These are phyloP conservation scores for Apamea epomidion DNA, from an alignment of 2,888 invertebrate genomes.

Conservation along the genomic window DNA sequence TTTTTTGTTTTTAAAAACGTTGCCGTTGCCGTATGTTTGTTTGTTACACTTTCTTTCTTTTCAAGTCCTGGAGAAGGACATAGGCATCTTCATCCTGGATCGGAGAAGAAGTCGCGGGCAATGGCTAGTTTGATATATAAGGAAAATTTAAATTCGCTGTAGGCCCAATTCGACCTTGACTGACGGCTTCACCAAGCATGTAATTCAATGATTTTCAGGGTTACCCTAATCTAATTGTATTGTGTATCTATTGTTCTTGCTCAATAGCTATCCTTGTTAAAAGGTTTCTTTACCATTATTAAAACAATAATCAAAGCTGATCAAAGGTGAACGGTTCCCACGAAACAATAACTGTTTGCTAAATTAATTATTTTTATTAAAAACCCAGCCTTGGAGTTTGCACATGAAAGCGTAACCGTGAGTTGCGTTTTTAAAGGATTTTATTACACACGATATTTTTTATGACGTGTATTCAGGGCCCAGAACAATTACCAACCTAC, in stretches of 20 bases:
- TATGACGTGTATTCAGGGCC: neutral
- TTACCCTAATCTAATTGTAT: conserved; percentile 16
- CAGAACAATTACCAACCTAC: neutral
- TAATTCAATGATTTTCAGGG: conserved; percentile 45
- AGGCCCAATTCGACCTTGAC: conserved; percentile 7
- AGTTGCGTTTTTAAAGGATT: conserved; percentile 10
- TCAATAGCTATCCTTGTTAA: conserved; percentile 22
- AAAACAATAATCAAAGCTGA: conserved; percentile 21
- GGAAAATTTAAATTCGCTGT: conserved; percentile 22
- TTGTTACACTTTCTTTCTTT: neutral
- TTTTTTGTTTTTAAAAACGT: neutral
- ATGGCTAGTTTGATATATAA: conserved; percentile 8
- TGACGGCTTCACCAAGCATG: conserved; percentile 27
- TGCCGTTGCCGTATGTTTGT: too few relatives aligned
- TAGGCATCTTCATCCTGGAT: neutral
- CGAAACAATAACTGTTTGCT: conserved; percentile 11
- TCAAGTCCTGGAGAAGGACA: neutral
- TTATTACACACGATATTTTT: conserved; percentile 3
- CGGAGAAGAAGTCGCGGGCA: neutral
- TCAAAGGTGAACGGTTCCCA: conserved; percentile 3
- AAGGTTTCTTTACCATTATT: conserved; percentile 36
- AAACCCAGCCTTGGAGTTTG: conserved; percentile 2
- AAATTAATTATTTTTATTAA: conserved; percentile 22
- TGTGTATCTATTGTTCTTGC: neutral
- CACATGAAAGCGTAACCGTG: conserved; percentile 1